Conservation (phyloP, 2,113 vertebrate genomes). For the Bubo scandiacus region DNA sequence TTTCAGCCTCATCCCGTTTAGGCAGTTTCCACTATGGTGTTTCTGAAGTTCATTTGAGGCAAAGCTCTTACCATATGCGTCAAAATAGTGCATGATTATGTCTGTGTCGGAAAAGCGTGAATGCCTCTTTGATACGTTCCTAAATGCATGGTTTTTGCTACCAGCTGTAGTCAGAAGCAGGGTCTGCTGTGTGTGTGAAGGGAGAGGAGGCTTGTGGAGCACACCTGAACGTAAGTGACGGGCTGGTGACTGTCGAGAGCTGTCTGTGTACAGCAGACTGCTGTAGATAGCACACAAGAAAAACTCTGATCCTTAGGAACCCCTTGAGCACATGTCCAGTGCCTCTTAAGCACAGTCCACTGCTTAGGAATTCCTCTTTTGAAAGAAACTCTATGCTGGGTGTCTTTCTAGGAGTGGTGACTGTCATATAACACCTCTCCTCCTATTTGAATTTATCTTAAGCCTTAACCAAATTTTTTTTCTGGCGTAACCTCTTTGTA, state of each 20-base stretch:
- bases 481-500: not conserved
- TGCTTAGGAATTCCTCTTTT: not conserved
- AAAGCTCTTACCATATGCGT: not conserved
- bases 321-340: rapidly evolving
- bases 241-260: too few relatives aligned
- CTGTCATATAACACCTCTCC: not conserved
- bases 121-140: not conserved
- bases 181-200: rapidly evolving
- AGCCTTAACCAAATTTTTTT: rapidly evolving
- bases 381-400: rapidly evolving
- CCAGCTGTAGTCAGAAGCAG: too few relatives aligned
- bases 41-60: not conserved
- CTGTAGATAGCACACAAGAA: not conserved
- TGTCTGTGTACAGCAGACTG: too few relatives aligned
- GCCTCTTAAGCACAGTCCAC: not conserved
- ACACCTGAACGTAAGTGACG: rapidly evolving
- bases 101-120: rapidly evolving
- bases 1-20: not conserved
- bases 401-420: not conserved
- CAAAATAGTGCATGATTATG: not conserved
- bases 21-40: not conserved
- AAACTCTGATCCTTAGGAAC: not conserved
- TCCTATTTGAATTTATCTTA: not conserved
- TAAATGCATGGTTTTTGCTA: too few relatives aligned
- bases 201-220: too few relatives aligned